phyloP scores from a whole-genome alignment of 1,140 invertebrate species.

The Scaptomyza hsui region DNA sequence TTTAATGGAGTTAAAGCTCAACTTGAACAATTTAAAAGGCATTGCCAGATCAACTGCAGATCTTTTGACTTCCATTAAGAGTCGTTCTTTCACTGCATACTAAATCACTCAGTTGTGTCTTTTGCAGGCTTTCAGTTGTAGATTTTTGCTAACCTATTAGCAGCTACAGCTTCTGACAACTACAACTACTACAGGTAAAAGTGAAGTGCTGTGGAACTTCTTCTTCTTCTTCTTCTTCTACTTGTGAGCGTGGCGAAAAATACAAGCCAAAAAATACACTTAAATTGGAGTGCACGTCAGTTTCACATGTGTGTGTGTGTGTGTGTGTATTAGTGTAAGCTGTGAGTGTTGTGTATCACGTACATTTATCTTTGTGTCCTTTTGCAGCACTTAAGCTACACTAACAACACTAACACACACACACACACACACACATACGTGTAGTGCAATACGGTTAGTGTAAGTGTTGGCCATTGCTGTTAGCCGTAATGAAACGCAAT shows the following conservation, averaged over 20 bases:
- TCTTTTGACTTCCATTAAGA: not conserved
- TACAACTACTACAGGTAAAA: not conserved
- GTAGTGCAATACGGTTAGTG: conserved; percentile 46
- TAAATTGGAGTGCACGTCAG: conserved; percentile 66
- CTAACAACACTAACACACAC: conserved; percentile 51
- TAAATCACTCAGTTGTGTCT: conserved; percentile 2
- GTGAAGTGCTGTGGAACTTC: not conserved
- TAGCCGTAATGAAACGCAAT: conserved; percentile 80
- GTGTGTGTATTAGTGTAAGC: conserved; percentile 17
- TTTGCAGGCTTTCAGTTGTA: not conserved
- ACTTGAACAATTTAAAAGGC: too few species aligned
- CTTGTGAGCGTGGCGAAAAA: conserved; percentile 36
- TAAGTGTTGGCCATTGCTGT: conserved; percentile 58
- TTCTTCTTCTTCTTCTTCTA: too few species aligned
- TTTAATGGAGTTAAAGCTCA: not conserved
- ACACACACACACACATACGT: conserved; percentile 14
- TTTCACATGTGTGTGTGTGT: conserved; percentile 24
- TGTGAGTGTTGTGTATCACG: conserved; percentile 58
- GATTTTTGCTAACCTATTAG: not conserved
- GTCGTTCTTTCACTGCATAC: too few species aligned
- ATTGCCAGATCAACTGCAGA: not conserved
- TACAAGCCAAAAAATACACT: conserved; percentile 66
- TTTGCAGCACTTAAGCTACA: conserved; percentile 78
- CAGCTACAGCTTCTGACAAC: not conserved
- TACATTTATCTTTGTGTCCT: conserved; percentile 82